phyloP scores from a whole-genome alignment of 2,888 invertebrate species.

The Chrysomela aeneicollis region DNA sequence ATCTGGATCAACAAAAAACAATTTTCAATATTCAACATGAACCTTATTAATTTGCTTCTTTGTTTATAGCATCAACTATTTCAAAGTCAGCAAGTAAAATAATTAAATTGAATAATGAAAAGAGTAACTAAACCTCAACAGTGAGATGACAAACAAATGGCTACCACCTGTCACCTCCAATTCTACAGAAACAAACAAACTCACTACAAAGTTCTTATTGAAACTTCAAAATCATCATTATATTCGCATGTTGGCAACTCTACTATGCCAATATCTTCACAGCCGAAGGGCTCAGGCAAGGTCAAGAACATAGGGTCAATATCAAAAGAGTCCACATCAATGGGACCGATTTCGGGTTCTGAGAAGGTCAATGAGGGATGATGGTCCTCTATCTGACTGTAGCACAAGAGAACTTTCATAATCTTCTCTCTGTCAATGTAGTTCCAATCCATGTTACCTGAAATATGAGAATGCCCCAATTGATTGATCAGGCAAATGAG shows the following conservation, averaged over 20 bases:
- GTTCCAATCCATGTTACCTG: background rate
- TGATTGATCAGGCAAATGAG: no score
- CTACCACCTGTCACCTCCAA: background rate
- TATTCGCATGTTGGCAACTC: background rate
- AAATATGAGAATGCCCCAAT: no score
- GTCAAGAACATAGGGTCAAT: constrained; percentile 28
- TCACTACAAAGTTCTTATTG: background rate
- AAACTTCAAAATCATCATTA: background rate
- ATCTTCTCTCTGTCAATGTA: constrained; percentile 18
- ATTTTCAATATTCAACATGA: background rate
- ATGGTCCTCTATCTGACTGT: constrained; percentile 25
- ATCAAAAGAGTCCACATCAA: constrained; percentile 14
- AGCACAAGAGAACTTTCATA: constrained; percentile 25
- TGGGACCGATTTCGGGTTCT: background rate
- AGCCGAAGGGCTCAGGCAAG: constrained; percentile 1
- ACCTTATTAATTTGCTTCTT: background rate
- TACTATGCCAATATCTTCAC: background rate
- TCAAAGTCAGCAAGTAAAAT: background rate
- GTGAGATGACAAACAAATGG: background rate
- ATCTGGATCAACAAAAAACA: background rate
- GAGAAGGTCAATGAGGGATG: constrained; percentile 33
- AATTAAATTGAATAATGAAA: no score
- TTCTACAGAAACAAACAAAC: background rate
- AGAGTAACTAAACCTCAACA: background rate
- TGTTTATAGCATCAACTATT: background rate